Conservation (phyloP, 2,113 vertebrate species). For the Cephalopterus ornatus region DNA sequence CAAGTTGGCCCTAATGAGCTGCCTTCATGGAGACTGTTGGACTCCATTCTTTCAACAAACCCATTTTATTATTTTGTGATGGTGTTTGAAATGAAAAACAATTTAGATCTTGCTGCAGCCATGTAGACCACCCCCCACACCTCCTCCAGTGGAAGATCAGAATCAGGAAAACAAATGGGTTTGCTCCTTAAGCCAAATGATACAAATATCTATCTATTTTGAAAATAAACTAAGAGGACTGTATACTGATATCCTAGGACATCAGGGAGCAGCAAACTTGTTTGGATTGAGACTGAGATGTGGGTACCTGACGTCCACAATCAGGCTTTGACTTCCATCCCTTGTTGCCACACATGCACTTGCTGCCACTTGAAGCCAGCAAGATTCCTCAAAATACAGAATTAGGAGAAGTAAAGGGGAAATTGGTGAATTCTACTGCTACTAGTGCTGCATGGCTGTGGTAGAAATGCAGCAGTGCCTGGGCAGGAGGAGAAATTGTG, state of each 20-base stretch:
- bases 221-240: no score
- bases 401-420: neutral
- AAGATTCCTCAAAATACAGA: rapidly evolving
- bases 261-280: neutral
- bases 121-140: rapidly evolving
- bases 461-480: neutral
- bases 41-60: neutral
- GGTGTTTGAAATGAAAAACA: neutral
- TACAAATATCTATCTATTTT: neutral
- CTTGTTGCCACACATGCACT: neutral
- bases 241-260: neutral
- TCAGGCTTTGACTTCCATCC: neutral
- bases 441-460: neutral
- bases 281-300: rapidly evolving
- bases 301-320: rapidly evolving
- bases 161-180: neutral
- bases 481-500: neutral
- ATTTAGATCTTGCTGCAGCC: neutral
- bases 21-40: neutral
- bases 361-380: neutral
- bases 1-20: neutral
- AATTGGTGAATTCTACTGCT: neutral
- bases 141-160: neutral
- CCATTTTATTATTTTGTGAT: neutral
- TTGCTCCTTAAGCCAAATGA: neutral